These are phyloP conservation scores for Varroa destructor DNA, from an alignment of 1,140 invertebrate genomes.

Conservation along the genomic window DNA sequence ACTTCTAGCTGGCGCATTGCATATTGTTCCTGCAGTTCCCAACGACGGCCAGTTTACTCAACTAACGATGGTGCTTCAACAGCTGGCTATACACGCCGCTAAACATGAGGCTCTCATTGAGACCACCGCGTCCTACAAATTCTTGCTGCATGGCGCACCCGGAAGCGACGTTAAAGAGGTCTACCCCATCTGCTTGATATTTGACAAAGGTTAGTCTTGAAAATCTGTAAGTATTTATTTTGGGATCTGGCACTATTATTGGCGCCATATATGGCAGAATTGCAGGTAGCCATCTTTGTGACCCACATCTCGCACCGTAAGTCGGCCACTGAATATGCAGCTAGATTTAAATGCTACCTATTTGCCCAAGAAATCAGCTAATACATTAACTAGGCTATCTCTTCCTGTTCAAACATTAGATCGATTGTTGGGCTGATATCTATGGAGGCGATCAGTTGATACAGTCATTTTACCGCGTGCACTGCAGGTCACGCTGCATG, in stretches of 20 bases:
- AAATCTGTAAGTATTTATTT: too few species aligned
- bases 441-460: too few species aligned
- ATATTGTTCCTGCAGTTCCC: slow-evolving; percentile 15
- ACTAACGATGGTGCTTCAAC: slow-evolving; percentile 22
- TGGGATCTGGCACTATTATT: too few species aligned
- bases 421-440: too few species aligned
- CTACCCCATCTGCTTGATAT: slow-evolving; percentile 9
- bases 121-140: background rate
- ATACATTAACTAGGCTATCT: too few species aligned
- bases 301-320: too few species aligned
- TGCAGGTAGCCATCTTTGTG: too few species aligned
- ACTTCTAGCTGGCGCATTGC: background rate
- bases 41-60: slow-evolving; percentile 23
- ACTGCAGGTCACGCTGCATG: too few species aligned
- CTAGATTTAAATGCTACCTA: background rate
- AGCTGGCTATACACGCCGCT: slow-evolving; percentile 17
- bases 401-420: too few species aligned
- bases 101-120: slow-evolving; percentile 3
- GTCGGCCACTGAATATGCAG: background rate
- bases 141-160: slow-evolving; percentile 10
- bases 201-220: slow-evolving; percentile 1
- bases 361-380: background rate
- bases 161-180: slow-evolving; percentile 17
- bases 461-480: too few species aligned
- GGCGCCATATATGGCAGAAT: too few species aligned